phyloP scores from a whole-genome alignment of 2,113 vertebrate species.

The Ceyx margarethae region DNA sequence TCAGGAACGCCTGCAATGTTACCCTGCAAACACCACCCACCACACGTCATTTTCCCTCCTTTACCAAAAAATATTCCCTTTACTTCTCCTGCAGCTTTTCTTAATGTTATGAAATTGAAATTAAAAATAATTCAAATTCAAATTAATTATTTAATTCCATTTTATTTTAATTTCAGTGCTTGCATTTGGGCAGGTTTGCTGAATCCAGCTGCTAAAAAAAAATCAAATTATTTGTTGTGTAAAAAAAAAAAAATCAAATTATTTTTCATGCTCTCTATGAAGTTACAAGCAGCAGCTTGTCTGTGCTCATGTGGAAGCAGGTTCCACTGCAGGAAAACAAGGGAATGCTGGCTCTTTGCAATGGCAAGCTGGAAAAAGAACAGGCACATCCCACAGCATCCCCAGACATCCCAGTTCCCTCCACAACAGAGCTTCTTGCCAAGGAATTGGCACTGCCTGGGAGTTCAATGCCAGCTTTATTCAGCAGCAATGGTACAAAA shows the following conservation, averaged over 20 bases:
- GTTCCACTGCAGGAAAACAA: neutral
- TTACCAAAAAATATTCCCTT: neutral
- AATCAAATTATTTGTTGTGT: too few species aligned
- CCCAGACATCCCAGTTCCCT: neutral
- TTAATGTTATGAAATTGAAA: neutral
- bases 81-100: neutral
- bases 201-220: neutral
- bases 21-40: neutral
- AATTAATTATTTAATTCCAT: too few species aligned
- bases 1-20: neutral
- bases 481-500: neutral
- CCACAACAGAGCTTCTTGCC: conserved; percentile 33
- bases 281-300: neutral
- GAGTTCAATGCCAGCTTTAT: conserved; percentile 45
- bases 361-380: neutral
- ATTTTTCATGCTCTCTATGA: neutral
- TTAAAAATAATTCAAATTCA: neutral
- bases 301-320: neutral
- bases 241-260: neutral
- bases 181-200: neutral
- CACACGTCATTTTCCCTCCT: neutral
- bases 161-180: too few species aligned
- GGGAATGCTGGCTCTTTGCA: neutral
- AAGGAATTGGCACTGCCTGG: conserved; percentile 15
- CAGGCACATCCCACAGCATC: neutral